These are phyloP conservation scores for Brachionus asplanchnoidis DNA, from an alignment of 1,140 invertebrate species.

Conservation along the genomic window DNA sequence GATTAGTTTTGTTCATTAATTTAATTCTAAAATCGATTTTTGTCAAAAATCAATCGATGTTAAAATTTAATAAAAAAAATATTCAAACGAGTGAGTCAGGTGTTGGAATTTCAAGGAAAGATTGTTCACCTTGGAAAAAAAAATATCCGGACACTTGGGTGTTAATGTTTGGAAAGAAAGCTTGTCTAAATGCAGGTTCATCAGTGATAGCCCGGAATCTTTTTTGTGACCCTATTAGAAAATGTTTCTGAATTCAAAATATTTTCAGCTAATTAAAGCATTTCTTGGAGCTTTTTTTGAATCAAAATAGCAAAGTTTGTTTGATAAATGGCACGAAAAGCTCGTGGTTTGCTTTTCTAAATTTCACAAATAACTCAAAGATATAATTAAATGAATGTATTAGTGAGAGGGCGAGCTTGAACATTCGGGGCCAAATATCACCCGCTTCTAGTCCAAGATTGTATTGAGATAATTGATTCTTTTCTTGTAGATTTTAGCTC, in stretches of 20 bases:
- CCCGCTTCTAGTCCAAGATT: not conserved
- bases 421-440: not conserved
- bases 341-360: not conserved
- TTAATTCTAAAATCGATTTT: not conserved
- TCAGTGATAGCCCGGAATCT: not conserved
- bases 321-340: not conserved
- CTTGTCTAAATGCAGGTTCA: not conserved
- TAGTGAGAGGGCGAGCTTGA: not conserved
- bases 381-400: slow-evolving; percentile 7
- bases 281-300: not conserved
- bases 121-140: too few relatives aligned
- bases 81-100: not conserved
- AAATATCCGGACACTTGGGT: not conserved
- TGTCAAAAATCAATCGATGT: not conserved
- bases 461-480: not conserved
- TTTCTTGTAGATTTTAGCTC: not conserved
- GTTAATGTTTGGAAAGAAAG: not conserved
- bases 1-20: not conserved
- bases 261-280: not conserved
- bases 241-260: not conserved
- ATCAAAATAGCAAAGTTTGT: not conserved
- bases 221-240: not conserved
- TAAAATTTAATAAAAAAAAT: not conserved
- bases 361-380: not conserved
- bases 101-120: not conserved